These are phyloP conservation scores for Creontiades dilutus DNA, from an alignment of 2,888 invertebrate species.

Conservation along the genomic window DNA sequence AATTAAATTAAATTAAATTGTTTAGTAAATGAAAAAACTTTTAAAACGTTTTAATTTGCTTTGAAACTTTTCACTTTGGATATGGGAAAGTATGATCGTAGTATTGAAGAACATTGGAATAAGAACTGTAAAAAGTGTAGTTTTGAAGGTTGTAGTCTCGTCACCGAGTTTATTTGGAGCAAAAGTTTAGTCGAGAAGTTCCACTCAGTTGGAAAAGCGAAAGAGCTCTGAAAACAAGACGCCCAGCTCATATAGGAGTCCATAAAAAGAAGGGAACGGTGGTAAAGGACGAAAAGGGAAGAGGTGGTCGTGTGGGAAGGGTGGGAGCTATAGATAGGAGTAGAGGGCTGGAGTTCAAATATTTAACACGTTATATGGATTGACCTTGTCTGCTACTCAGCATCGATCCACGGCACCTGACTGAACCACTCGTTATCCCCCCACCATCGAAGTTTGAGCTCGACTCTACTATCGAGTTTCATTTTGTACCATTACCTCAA, in stretches of 20 bases:
- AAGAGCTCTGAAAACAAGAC: not conserved
- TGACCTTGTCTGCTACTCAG: conserved; percentile 48
- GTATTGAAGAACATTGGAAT: too few relatives aligned
- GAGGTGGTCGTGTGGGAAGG: not conserved
- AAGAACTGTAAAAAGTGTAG: too few relatives aligned
- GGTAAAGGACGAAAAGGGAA: not conserved
- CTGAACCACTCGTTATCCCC: conserved; percentile 3
- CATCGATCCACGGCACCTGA: conserved; percentile 9
- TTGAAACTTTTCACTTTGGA: too few relatives aligned
- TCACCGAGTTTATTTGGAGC: too few relatives aligned
- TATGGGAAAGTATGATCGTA: too few relatives aligned
- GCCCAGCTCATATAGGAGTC: not conserved
- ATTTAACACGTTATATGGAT: conserved; percentile 49
- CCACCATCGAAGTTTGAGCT: too few relatives aligned
- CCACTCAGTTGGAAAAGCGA: not conserved
- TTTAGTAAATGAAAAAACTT: too few relatives aligned
- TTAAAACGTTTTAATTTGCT: too few relatives aligned
- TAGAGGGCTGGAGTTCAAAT: conserved; percentile 24
- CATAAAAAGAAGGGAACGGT: not conserved
- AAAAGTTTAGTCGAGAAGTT: not conserved
- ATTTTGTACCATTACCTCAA: too few relatives aligned
- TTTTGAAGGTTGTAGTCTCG: too few relatives aligned
- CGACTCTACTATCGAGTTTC: too few relatives aligned
- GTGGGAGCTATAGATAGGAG: not conserved
- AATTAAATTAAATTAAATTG: too few relatives aligned